Base-by-base conservation (phyloP, 2,888 invertebrate species). In the Pachydiplax longipennis region DNA sequence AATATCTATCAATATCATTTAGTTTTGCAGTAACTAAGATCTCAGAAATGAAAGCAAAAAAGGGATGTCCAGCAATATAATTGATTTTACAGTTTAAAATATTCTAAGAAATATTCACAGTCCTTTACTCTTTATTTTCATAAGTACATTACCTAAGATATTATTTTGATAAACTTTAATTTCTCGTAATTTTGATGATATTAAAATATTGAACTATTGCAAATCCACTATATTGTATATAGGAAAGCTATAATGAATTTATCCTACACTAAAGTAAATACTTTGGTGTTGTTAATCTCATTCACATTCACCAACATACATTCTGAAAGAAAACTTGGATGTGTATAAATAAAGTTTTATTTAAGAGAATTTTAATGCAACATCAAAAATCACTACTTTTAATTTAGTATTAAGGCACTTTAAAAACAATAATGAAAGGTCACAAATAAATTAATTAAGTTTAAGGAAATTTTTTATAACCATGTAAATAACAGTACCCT, bases 381-480 rank as follows among this genome's bases (percentile, higher is more conserved):
- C 31, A 73, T 73, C 65, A n/a, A n/a, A 37, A 87, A 87, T 22
- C 37, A 35, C 35, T 87, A 6, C 65, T 58, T 58, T 83, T 35
- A 35, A 83, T 65, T 65, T 3, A 87, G 58, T 37, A 87, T 87
- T 87, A 87, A 87, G 87, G 87, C 87, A 87, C 87, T 87, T 87
- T 40, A 40, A 61, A 83, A 61, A 65, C 37, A 35, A 87, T 61
- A 87, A 15, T 65, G 37, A 58, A 58, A 61, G 37, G 37, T 61
- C 12, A 15, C 37, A 37, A 61, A 22, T 37, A 37, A 83, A 83
- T 35, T 22, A 31, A 53, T 61, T 61, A n/a, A 65, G 37, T 8
- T 87, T n/a, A 35, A 37, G 22, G 5, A 83, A 65, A n/a, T 37
- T 35, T 83, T 53, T 31, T 18, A 31, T 53, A 22, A 5, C 12